Evolutionary conservation across 2,113 vertebrate genomes (phyloP).

Genomic region (Columba janthina): DNA sequence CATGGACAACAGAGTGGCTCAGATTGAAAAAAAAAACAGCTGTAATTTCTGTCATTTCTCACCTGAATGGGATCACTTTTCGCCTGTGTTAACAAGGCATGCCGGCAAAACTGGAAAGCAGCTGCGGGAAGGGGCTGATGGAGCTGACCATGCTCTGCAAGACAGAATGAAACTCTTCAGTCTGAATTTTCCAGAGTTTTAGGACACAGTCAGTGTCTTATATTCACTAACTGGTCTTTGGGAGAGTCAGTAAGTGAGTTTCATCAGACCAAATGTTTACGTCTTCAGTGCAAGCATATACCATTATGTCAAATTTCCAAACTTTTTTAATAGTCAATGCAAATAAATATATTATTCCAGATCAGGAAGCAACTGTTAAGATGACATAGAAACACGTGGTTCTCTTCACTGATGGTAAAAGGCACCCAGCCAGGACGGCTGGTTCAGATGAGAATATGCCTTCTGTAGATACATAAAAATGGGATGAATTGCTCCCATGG

Average conservation of each 20-base stretch:
- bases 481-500: neutral
- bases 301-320: neutral
- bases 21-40: neutral
- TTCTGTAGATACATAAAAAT: neutral
- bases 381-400: neutral
- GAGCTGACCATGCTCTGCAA: neutral
- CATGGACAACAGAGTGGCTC: neutral
- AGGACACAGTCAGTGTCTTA: neutral
- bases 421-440: neutral
- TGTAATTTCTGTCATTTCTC: neutral
- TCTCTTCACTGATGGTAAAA: neutral
- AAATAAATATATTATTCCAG: neutral
- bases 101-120: neutral
- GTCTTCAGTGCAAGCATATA: neutral
- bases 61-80: neutral
- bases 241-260: neutral
- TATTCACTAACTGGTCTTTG: neutral
- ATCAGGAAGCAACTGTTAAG: neutral
- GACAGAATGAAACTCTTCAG: neutral
- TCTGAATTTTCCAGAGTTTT: neutral
- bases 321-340: neutral
- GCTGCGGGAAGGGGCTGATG: neutral
- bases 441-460: neutral
- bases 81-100: neutral
- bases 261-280: neutral